Percentiles rank a stretch among this genome's conserved stretches.
These are phyloP conservation scores for Petromus typicus DNA, from an alignment of 2,113 vertebrate genomes.

Conservation along the genomic window DNA sequence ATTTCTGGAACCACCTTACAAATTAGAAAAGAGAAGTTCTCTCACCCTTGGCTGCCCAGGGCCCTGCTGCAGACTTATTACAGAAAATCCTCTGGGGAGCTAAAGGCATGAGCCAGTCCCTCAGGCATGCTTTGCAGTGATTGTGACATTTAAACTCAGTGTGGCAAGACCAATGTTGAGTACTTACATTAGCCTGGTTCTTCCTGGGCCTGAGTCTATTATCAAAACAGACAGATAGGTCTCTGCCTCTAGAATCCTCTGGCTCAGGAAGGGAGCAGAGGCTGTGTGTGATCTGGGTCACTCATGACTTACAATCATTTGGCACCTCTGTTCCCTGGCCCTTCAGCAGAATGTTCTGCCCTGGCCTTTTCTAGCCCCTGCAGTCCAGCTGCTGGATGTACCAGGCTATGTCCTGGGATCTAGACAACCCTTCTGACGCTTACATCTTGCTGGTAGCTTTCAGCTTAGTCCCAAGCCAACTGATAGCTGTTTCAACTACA, in stretches of 20 bases:
- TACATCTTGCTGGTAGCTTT: not conserved
- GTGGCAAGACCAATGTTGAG: not conserved
- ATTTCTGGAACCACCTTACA: no score
- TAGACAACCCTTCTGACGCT: not conserved
- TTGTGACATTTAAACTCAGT: not conserved
- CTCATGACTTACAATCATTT: not conserved
- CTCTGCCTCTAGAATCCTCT: not conserved
- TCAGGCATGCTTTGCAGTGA: not conserved
- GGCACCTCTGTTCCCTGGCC: not conserved
- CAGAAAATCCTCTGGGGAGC: not conserved
- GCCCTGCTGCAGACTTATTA: not conserved
- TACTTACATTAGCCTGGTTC: not conserved
- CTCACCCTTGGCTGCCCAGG: no score
- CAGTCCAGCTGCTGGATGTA: not conserved
- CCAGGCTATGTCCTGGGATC: not conserved
- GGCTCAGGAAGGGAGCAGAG: not conserved
- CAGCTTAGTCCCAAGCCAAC: not conserved
- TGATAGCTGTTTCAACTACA: not conserved
- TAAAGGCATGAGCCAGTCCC: no score
- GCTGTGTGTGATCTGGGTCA: not conserved
- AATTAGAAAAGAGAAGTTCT: not conserved
- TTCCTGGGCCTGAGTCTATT: not conserved
- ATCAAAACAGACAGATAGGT: not conserved
- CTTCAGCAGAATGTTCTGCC: not conserved
- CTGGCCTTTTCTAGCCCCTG: not conserved